Conservation (phyloP, 2,888 invertebrate species). For the Drosophila melanosoma region DNA sequence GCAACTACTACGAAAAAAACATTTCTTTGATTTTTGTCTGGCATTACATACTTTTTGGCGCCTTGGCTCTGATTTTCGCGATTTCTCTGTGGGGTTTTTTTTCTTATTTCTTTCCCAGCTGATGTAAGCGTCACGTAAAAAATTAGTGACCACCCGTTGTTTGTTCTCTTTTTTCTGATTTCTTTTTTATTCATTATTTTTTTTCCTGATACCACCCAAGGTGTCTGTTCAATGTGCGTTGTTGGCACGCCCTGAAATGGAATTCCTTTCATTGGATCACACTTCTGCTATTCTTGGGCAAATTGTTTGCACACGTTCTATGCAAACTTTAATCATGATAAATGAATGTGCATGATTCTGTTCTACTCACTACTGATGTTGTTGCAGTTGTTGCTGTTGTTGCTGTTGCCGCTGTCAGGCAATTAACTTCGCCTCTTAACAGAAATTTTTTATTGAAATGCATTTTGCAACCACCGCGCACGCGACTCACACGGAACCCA, state of each 20-base stretch:
- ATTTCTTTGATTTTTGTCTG: constrained; percentile 70
- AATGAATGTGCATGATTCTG: constrained; percentile 70
- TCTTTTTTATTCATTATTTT: constrained; percentile 1
- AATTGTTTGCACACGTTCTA: constrained; percentile 72
- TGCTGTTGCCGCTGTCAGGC: constrained; percentile 50
- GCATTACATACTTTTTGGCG: constrained; percentile 71
- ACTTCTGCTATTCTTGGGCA: constrained; percentile 41
- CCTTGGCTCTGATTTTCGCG: constrained; percentile 67
- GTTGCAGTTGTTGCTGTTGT: constrained; percentile 21
- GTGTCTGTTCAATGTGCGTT: constrained; percentile 52
- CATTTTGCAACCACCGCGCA: constrained; percentile 70
- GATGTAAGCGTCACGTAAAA: constrained; percentile 72
- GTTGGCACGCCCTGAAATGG: constrained; percentile 70
- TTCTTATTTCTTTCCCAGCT: constrained; percentile 25
- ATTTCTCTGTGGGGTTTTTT: constrained; percentile 33
- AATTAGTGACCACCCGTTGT: constrained; percentile 77
- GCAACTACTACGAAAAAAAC: constrained; percentile 37
- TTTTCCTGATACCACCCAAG: constrained; percentile 59
- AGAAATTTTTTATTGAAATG: constrained; percentile 69
- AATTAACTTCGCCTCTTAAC: constrained; percentile 70
- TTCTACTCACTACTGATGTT: constrained; percentile 38
- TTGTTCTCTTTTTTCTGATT: constrained; percentile 39
- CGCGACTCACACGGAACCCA: constrained; percentile 21
- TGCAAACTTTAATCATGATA: constrained; percentile 81
- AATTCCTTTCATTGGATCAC: constrained; percentile 57